Evolutionary conservation across 2,797 vertebrate species (phyloP), one percentile per base, ranked within the genome.

Genomic region (Alca torda): DNA sequence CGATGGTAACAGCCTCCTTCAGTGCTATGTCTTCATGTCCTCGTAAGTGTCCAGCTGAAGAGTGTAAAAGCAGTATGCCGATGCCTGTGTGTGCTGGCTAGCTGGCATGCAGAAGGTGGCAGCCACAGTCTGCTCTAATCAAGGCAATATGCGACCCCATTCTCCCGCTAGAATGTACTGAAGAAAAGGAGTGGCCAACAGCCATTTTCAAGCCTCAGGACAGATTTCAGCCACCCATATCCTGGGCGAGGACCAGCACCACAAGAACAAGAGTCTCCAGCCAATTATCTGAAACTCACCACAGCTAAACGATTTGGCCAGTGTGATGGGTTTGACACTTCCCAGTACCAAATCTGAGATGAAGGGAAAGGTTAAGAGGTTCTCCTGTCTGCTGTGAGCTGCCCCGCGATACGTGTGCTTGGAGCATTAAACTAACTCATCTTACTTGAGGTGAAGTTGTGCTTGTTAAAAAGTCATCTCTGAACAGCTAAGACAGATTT

Each of bases 131-230:
- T 89, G 54, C 68, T 87, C 75, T 96, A 95, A 95, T 92, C 75
- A 80, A 94, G 81, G 64, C 93, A 94, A 83, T 83, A 87, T 93
- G 90, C 1, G 8, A 83, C 68, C 73, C 54, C 69, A 64, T 95
- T 95, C 94, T 94, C 84, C 89, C 4, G 7, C 65, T 92, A 84
- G 81, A 95, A 95, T 60, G 75, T 33, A 23, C 86, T 84, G 72
- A 91, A 90, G 85, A 94, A 68, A 83, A 94, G 53, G 75, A 96
- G 81, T 21, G 59, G 84, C 95, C 89, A 92, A 83, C 60, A 95
- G 83, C 77, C 8, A 0, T 76, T 94, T 88, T 91, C 74, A 91
- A 82, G 80, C 90, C 86, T 93, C 1, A 0, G 90, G 92, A 93
- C 57, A 95, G 68, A 90, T 87, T 92, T 78, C 80, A 90, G 80